Evolutionary conservation across 2,888 invertebrate species (phyloP).

Genomic region (Linnaemya tessellans): DNA sequence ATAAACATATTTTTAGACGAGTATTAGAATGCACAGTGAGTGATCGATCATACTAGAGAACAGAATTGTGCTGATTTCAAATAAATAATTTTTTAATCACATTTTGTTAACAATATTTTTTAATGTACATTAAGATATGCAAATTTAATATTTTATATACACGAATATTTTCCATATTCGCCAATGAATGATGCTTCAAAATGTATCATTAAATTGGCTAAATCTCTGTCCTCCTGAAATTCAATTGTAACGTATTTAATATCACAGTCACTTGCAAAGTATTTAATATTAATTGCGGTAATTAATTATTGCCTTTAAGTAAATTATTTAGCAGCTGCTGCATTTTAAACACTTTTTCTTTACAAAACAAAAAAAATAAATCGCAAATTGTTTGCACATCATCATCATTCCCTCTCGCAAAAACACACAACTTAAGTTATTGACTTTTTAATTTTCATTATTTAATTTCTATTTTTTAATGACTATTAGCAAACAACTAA

Average conservation of each 20-base stretch:
- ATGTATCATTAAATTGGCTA: not conserved
- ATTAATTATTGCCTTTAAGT: not conserved
- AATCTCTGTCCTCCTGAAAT: not conserved
- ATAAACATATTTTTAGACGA: no score
- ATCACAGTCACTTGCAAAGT: not conserved
- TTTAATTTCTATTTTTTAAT: slow-evolving; percentile 20
- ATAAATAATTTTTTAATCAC: no score
- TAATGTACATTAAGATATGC: no score
- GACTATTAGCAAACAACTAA: slow-evolving; percentile 29
- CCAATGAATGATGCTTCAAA: not conserved
- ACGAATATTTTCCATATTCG: no score
- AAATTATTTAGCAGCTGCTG: not conserved
- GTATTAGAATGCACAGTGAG: no score
- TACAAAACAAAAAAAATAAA: not conserved
- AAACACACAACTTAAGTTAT: slow-evolving; percentile 11
- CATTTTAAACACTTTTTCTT: not conserved
- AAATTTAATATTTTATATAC: no score
- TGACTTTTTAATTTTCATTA: slow-evolving; percentile 5
- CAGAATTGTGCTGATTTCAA: no score
- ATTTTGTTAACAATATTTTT: no score
- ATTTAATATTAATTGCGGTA: not conserved
- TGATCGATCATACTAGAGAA: no score
- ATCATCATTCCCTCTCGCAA: not conserved
- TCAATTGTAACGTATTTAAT: not conserved
- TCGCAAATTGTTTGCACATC: not conserved